Percentiles rank a stretch among this genome's conserved stretches.
Evolutionary conservation across 2,888 invertebrate genomes (phyloP).

Genomic region (Oxycera nigricornis): DNA sequence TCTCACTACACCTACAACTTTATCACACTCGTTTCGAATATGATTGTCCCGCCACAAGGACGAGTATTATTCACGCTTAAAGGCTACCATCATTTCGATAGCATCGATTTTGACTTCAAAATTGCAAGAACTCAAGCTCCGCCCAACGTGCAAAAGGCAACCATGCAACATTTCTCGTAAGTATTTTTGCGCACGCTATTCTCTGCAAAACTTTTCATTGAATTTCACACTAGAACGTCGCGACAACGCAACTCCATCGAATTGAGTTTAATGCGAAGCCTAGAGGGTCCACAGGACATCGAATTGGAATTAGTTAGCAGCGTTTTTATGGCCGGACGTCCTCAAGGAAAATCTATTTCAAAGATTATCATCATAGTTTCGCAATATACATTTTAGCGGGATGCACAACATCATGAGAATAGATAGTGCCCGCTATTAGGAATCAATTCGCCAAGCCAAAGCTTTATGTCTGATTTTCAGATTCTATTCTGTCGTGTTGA

Average conservation of each 20-base stretch:
- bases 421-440: not conserved
- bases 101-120: constrained; percentile 79
- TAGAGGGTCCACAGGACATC: constrained; percentile 90
- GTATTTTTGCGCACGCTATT: constrained; percentile 47
- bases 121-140: constrained; percentile 73
- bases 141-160: constrained; percentile 66
- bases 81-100: constrained; percentile 76
- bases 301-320: constrained; percentile 88
- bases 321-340: constrained; percentile 73
- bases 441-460: not conserved
- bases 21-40: constrained; percentile 87
- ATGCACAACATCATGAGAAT: not conserved
- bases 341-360: constrained; percentile 83
- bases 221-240: constrained; percentile 60
- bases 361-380: constrained; percentile 87
- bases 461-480: not conserved
- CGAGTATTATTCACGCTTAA: constrained; percentile 85
- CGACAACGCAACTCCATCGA: constrained; percentile 74
- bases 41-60: constrained; percentile 70
- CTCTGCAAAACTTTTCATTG: not conserved
- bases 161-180: constrained; percentile 68
- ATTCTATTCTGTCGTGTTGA: not conserved
- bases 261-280: constrained; percentile 74
- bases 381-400: constrained; percentile 75
- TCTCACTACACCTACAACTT: constrained; percentile 92